Percentiles rank a stretch among this genome's conserved stretches.
These are phyloP conservation scores for Agriopis aurantiaria DNA, from an alignment of 2,888 invertebrate species.

Conservation along the genomic window DNA sequence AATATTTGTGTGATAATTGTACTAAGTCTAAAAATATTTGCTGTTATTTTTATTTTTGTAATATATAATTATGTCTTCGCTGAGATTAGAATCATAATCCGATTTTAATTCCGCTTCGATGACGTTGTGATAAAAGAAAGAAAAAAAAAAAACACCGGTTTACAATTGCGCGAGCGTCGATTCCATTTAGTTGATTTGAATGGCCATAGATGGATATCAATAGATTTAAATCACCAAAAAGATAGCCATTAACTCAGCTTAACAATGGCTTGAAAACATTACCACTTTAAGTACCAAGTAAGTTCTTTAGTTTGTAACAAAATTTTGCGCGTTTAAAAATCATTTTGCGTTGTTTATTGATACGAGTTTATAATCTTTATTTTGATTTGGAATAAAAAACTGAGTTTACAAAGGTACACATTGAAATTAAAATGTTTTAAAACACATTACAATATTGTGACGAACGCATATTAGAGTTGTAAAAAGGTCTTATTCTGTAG, in stretches of 20 bases:
- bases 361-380: constrained; percentile 42
- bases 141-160: constrained; percentile 56
- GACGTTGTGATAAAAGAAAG: constrained; percentile 45
- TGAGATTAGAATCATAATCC: constrained; percentile 56
- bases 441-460: constrained; percentile 51
- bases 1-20: not conserved
- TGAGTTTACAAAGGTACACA: constrained; percentile 74
- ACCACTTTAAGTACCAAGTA: constrained; percentile 25
- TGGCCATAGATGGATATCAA: constrained; percentile 71
- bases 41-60: not conserved
- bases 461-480: constrained; percentile 35
- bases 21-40: not conserved
- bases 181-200: constrained; percentile 71
- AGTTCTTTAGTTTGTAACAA: constrained; percentile 37
- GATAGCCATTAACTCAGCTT: constrained; percentile 66
- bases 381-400: constrained; percentile 64
- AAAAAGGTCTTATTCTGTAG: constrained; percentile 42
- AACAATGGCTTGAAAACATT: constrained; percentile 57
- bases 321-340: constrained; percentile 37
- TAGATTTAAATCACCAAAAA: constrained; percentile 75
- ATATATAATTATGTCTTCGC: constrained; percentile 14
- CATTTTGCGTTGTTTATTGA: constrained; percentile 40
- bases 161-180: constrained; percentile 64
- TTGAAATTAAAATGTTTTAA: constrained; percentile 81
- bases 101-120: constrained; percentile 60